Conservation (phyloP, 2,113 vertebrate genomes). For the Tragelaphus scriptus region DNA sequence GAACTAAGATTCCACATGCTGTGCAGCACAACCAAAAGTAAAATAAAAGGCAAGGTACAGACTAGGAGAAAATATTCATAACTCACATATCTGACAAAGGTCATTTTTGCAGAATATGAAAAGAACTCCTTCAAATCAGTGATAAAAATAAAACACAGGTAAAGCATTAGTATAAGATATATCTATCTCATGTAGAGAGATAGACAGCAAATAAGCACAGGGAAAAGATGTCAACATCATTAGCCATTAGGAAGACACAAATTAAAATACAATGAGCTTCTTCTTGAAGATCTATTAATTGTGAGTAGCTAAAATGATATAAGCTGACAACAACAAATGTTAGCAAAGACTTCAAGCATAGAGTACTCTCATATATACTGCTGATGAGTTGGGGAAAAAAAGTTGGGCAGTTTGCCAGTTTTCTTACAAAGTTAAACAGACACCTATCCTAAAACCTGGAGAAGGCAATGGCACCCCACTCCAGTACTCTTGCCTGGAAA, state of each 20-base stretch:
- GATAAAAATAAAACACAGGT: not conserved
- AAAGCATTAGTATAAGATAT: not conserved
- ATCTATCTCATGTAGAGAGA: too few relatives aligned
- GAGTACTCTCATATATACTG: not conserved
- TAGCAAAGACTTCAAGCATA: not conserved
- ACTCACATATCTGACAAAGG: not conserved
- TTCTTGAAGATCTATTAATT: not conserved
- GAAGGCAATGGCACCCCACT: too few relatives aligned
- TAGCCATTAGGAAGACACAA: not conserved
- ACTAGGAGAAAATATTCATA: not conserved
- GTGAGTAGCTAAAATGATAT: not conserved
- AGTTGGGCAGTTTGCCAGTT: not conserved
- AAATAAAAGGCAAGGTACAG: not conserved
- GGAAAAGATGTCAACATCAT: not conserved
- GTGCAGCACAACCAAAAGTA: not conserved
- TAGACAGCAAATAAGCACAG: not conserved
- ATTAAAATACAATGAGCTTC: not conserved
- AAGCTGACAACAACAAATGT: not conserved
- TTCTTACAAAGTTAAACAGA: not conserved
- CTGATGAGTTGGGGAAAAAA: not conserved
- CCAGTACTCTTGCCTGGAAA: too few relatives aligned
- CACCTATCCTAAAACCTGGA: not conserved
- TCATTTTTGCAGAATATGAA: not conserved
- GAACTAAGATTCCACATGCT: not conserved
- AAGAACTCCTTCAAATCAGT: not conserved